Evolutionary conservation across 2,888 invertebrate species (phyloP), one percentile per base, ranked within the genome.

Genomic region (Smittia sp.): DNA sequence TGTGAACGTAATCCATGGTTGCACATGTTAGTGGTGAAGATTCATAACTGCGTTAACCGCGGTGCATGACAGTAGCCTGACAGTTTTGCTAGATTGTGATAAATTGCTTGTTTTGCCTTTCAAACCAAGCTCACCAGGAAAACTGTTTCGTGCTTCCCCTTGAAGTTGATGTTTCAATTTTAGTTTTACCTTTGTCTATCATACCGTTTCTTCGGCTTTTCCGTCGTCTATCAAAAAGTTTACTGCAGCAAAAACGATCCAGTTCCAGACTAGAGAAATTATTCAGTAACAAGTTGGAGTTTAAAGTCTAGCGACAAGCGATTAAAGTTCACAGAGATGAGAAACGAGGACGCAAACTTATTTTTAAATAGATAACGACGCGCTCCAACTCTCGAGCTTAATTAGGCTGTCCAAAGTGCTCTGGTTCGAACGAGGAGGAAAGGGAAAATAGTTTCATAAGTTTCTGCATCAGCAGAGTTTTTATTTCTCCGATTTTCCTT

Each of bases 371-470:
- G 72, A 72, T 72, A 72, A 72, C 58, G 20, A 62, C 9, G 58
- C n/a, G n/a, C 22, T 22, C 22, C 58, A 32, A 27, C 38, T 72
- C 24, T 52, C 52, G 54, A 58, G 62, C 72, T 72, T 72, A 72
- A 72, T 72, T 72, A 72, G 63, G 38, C 54, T 72, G 62, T 62
- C 72, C 62, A 62, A 63, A 72, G 62, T 72, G 72, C 72, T 54
- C 27, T 70, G 54, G 54, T 54, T 27, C 20, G 13, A 39, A 58
- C 13, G n/a, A 18, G 4, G 32, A 32, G 9, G 9, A 32, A 32
- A 32, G 32, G 3, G 32, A 2, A 72, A 72, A 62, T 72, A 72
- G 68, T 69, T 69, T 72, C 62, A 72, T 72, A 72, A 72, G 58
- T 72, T 72, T 20, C 58, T 24, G 38, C 68, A 68, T 69, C 69